Evolutionary conservation across 2,113 vertebrate species (phyloP).

Genomic region (Crotalus horridus): DNA sequence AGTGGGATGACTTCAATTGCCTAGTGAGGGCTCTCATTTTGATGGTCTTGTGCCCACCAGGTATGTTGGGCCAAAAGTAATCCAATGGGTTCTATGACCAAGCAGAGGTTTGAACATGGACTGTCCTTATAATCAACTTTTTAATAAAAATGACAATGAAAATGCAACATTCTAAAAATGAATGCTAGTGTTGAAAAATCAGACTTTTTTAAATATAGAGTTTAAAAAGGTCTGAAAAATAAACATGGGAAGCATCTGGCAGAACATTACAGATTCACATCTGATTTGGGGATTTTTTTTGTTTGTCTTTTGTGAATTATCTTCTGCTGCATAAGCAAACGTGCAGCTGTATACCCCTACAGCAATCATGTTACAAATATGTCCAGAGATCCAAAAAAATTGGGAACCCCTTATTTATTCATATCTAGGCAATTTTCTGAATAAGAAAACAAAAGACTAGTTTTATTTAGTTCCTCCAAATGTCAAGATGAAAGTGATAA

Average conservation of each 20-base stretch:
- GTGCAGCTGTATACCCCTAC: neutral
- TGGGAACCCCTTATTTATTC: neutral
- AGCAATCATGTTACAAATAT: neutral
- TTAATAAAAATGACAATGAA: neutral
- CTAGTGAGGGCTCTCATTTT: neutral
- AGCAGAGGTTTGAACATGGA: neutral
- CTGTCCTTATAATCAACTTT: neutral
- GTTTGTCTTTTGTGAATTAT: neutral
- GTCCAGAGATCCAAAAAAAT: neutral
- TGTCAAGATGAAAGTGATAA: neutral
- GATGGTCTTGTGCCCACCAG: neutral
- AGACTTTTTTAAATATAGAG: neutral
- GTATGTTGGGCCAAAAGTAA: neutral
- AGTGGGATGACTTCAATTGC: neutral
- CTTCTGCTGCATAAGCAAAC: neutral
- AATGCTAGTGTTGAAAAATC: neutral
- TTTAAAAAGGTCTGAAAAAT: neutral
- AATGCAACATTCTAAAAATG: neutral
- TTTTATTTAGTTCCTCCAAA: neutral
- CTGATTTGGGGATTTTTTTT: neutral
- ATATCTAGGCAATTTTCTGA: neutral
- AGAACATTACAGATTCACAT: neutral
- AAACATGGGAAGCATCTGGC: neutral
- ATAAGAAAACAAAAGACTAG: neutral
- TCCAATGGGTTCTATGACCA: neutral